Base-by-base conservation (phyloP, 2,113 vertebrate species). In the Muntiacus muntjak region DNA sequence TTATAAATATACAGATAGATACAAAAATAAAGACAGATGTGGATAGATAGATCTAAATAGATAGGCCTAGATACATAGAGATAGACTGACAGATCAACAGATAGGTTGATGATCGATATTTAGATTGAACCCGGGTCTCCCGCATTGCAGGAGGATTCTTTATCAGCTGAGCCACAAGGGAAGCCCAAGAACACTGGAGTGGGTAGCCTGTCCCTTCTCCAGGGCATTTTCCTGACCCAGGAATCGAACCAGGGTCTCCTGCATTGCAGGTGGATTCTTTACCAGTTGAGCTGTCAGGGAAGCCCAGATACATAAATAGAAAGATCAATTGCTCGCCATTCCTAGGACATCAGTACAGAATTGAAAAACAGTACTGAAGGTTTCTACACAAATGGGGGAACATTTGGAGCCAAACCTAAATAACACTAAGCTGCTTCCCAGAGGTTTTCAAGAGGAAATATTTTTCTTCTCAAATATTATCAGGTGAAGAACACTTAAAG, bases 381-480 rank as follows among this genome's bases (percentile, higher is more conserved):
- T 87, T 54, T 87, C 11, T 47, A 79, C 33, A 85, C 74, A 85
- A 88, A 74, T 60, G 92, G 3, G 5, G 47, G 23, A 74, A 83
- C 36, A 90, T 25, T 17, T 28, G 43, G 88, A 89, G 57, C 40
- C 92, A 74, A 71, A 57, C 5, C 23, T 74, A 84, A 94, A 83
- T 40, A 90, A 62, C 47, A 74, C 45, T 30, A 30, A 96, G 54
- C 90, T 64, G 55, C 81, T 93, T 96, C 84, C 64, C 84, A 93
- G 26, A 96, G 95, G 33, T 87, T 93, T 95, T 57, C 14, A 6
- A 14, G 28, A 33, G 89, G 85, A 95, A 94, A 62, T 52, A 86
- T n/a, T 94, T 85, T 88, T 94, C 83, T 94, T 86, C 78, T 92
- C 93, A 92, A 97, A 89, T 97, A 86, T 88, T 81, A 91, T 76